Base-by-base conservation (phyloP, 2,888 invertebrate species). In the Polia nebulosa region DNA sequence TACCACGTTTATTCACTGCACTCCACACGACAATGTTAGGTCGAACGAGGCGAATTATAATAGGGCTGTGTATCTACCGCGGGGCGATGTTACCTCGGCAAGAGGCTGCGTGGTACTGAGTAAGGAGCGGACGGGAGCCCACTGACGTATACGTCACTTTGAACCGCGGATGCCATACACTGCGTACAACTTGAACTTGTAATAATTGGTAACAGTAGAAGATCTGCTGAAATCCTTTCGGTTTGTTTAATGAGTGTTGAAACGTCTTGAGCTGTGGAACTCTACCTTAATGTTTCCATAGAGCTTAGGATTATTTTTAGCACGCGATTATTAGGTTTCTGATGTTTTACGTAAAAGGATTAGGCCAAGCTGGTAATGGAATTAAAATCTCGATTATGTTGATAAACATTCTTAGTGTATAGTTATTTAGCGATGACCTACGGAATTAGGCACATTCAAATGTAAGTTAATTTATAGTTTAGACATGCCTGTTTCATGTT, bases 21-120 rank as follows among this genome's bases (percentile, higher is more conserved):
- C 95, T 94, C 92, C 94, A 92, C 90, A 79, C 83, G 85, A 74
- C 83, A 80, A 82, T 81, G 75, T 64, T 72, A 76, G 72, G 74
- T 68, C 71, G 71, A 81, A 72, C 77, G 72, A 59, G 62, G 61
- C 65, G 64, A 69, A 72, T 69, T 70, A 65, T 65, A 63, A 69
- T 70, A 72, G 60, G 73, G 69, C 56, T 63, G 22, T 68, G 62
- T 76, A 79, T 78, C 71, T 76, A 77, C 65, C 75, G 74, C 80
- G 74, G 69, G 72, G 78, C 87, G 88, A 87, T 88, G 91, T 82
- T 87, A 71, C 87, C 92, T 78, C 90, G 70, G 60, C 90, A 84
- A 93, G 93, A 94, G 92, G 93, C 95, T 94, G 95, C 87, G 89
- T 92, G 89, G 87, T 91, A 95, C 95, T 95, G 94, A 92, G 71